A percentile compares a stretch with the other conserved stretches of the same genome.
Conservation (phyloP, 92 coral and sea anemone genomes). For the Zoanthus gigantus region DNA sequence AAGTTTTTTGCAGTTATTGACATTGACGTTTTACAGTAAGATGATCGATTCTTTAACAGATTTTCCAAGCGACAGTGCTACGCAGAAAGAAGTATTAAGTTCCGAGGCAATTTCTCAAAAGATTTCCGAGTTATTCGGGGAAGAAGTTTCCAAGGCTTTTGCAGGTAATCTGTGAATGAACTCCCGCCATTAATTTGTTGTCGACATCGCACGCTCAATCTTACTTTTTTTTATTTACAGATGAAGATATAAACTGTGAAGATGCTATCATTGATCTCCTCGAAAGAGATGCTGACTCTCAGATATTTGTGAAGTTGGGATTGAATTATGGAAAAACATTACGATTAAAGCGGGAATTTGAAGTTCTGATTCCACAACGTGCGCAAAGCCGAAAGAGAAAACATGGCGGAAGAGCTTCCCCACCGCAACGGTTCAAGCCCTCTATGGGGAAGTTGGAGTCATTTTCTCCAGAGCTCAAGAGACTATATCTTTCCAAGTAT, state of each 20-base stretch:
- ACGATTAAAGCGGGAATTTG: constrained; percentile 37
- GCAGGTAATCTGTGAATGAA: constrained; percentile 10
- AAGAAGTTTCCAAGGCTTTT: constrained; percentile 46
- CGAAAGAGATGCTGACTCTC: constrained; percentile 57
- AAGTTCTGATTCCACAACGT: constrained; percentile 1
- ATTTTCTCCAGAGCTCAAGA: constrained; percentile 20
- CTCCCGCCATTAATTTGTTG: no score
- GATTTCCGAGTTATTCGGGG: constrained; percentile 15
- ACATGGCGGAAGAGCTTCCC: neutral
- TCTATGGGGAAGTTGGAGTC: constrained; percentile 26
- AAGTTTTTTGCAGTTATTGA: no score
- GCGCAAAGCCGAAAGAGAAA: neutral
- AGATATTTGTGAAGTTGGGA: constrained; percentile 48
- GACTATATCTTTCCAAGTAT: constrained; percentile 37
- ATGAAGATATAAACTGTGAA: constrained; percentile 55
- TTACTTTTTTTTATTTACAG: constrained; percentile 33
- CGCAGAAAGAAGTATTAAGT: no score
- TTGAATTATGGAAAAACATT: constrained; percentile 56
- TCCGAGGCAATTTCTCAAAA: neutral
- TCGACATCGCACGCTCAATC: no score
- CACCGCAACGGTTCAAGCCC: neutral
- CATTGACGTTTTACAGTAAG: no score
- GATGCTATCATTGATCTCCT: constrained; percentile 25
- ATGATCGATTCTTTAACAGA: no score
- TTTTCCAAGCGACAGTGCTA: no score